Evolutionary conservation across 1,140 invertebrate species (phyloP).

Genomic region (Zaprionus camerounensis): DNA sequence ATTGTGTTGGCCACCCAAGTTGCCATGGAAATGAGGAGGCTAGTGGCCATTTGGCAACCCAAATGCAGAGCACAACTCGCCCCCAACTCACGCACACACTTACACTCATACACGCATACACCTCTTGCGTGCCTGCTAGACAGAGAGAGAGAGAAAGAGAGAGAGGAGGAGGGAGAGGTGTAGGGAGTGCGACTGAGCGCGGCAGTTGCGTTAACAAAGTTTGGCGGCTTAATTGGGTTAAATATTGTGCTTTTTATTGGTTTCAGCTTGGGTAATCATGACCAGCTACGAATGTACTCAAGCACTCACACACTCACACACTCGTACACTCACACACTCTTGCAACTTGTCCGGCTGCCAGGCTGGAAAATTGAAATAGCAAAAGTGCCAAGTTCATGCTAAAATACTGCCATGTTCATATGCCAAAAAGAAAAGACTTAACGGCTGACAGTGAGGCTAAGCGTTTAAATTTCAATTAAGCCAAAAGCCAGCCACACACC

Average conservation of each 20-base stretch:
- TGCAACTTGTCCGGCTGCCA: not conserved
- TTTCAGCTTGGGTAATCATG: constrained; percentile 51
- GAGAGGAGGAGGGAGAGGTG: not conserved
- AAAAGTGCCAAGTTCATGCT: constrained; percentile 51
- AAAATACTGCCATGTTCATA: constrained; percentile 31
- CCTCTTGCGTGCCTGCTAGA: constrained; percentile 51
- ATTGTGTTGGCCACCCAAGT: constrained; percentile 74
- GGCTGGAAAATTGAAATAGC: constrained; percentile 59
- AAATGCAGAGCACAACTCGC: constrained; percentile 10
- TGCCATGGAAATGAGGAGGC: constrained; percentile 54
- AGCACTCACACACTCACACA: not conserved
- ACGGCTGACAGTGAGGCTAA: constrained; percentile 70
- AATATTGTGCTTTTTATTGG: constrained; percentile 70
- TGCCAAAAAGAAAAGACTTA: constrained; percentile 59
- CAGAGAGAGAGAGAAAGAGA: not conserved
- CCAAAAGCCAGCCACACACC: constrained; percentile 57
- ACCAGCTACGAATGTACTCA: constrained; percentile 1
- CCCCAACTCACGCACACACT: constrained; percentile 12
- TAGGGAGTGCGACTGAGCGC: constrained; percentile 29
- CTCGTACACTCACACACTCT: not conserved
- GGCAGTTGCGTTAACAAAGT: constrained; percentile 57
- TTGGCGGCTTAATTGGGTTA: constrained; percentile 74
- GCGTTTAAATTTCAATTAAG: constrained; percentile 82
- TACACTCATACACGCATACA: constrained; percentile 4
- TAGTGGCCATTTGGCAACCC: constrained; percentile 48